A percentile compares a stretch with the other conserved stretches of the same genome.
Conservation (phyloP, 2,888 invertebrate species). For the Cheilosia vulpina region DNA sequence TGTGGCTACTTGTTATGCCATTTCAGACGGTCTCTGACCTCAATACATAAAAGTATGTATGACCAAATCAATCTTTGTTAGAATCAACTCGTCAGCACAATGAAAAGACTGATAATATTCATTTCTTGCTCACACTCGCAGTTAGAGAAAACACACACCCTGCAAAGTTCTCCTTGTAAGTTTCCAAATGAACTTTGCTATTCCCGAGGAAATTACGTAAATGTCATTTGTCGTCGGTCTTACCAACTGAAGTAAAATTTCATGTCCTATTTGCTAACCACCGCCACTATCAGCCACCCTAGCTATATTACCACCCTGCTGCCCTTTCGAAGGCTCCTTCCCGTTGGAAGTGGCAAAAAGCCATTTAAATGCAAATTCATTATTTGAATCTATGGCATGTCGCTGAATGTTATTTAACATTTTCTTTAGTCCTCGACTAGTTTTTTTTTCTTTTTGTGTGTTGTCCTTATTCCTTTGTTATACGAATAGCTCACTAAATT, state of each 20-base stretch:
- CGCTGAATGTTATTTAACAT: constrained; percentile 71
- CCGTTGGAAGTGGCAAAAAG: constrained; percentile 58
- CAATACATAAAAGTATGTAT: no score
- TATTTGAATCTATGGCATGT: constrained; percentile 72
- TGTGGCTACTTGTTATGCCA: no score
- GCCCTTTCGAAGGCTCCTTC: constrained; percentile 35
- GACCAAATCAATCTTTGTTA: no score
- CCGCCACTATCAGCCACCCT: constrained; percentile 13
- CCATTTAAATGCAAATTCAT: constrained; percentile 75
- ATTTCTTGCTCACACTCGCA: no score
- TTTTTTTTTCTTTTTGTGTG: constrained; percentile 7
- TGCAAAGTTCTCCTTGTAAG: background rate
- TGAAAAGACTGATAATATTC: no score
- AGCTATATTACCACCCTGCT: background rate
- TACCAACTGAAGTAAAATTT: constrained; percentile 35
- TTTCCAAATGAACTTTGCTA: constrained; percentile 25
- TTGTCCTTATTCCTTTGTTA: constrained; percentile 56
- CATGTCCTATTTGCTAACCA: constrained; percentile 57
- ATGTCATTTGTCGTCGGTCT: constrained; percentile 47
- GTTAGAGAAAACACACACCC: background rate
- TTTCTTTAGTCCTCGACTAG: constrained; percentile 51
- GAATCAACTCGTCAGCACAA: no score
- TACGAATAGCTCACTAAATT: constrained; percentile 62
- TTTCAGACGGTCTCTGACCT: no score
- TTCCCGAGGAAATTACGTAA: constrained; percentile 39